A percentile compares a stretch with the other conserved stretches of the same genome.
phyloP scores from a whole-genome alignment of 92 coral and sea anemone species.

The Parazoanthus swiftii region DNA sequence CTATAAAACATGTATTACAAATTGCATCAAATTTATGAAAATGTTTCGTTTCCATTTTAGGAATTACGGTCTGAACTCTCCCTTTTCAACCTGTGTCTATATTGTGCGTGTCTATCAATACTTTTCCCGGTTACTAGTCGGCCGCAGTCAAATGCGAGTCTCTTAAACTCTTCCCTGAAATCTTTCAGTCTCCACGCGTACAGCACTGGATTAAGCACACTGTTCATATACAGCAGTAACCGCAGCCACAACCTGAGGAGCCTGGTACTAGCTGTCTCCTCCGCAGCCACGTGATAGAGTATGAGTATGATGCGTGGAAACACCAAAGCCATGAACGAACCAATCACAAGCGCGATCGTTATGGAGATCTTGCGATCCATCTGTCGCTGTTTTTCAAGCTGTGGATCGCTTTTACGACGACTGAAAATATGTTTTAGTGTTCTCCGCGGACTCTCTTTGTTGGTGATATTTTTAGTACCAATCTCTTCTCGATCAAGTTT shows the following conservation, averaged over 20 bases:
- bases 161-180: conserved; percentile 48
- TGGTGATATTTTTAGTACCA: not conserved
- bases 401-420: not conserved
- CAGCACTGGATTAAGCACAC: conserved; percentile 50
- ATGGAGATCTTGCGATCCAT: conserved; percentile 49
- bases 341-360: conserved; percentile 59
- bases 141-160: conserved; percentile 12
- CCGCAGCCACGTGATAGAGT: conserved; percentile 51
- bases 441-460: not conserved
- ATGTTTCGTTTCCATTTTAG: not conserved
- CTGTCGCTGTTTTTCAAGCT: conserved; percentile 12
- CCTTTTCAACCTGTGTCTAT: not conserved
- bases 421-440: not conserved
- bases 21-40: not conserved
- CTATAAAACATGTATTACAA: not conserved
- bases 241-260: conserved; percentile 55
- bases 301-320: conserved; percentile 59
- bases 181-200: conserved; percentile 70
- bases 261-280: conserved; percentile 48
- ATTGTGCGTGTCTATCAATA: not conserved
- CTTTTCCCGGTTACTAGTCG: not conserved
- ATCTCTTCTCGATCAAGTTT: conserved; percentile 10
- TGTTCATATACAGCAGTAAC: conserved; percentile 49
- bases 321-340: conserved; percentile 48
- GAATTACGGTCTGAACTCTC: conserved; percentile 2